These are phyloP conservation scores for Carcharodon carcharias DNA, from an alignment of 2,797 vertebrate genomes.

Conservation along the genomic window DNA sequence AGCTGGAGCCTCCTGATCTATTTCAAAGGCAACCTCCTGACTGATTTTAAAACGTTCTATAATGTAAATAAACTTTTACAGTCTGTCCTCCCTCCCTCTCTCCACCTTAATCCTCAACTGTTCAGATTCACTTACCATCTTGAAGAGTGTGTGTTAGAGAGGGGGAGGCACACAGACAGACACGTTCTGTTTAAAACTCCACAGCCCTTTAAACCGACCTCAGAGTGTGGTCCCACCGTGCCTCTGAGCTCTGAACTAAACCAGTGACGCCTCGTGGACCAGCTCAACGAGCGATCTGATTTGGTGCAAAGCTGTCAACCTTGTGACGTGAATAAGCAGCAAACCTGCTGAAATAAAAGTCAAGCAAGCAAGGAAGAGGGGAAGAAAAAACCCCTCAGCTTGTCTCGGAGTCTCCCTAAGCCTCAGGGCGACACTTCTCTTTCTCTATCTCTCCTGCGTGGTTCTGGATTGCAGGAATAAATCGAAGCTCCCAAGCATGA, in stretches of 20 bases:
- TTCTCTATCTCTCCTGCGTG: not conserved
- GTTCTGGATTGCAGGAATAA: not conserved
- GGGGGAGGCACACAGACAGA: not conserved
- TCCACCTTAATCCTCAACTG: not conserved
- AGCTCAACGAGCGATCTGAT: constrained; percentile 58
- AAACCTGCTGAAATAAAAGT: constrained; percentile 53
- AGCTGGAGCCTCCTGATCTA: not conserved
- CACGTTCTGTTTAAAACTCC: constrained; percentile 25
- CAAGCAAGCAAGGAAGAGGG: constrained; percentile 28
- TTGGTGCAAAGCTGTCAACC: constrained; percentile 62
- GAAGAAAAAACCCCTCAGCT: not conserved
- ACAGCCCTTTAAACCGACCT: constrained; percentile 31
- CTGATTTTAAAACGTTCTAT: not conserved
- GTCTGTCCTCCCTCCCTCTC: not conserved
- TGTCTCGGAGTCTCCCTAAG: too few relatives aligned
- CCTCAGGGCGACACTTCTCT: not conserved
- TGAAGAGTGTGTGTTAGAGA: not conserved
- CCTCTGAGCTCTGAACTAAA: constrained; percentile 51
- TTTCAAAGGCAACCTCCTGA: not conserved
- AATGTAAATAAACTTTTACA: not conserved
- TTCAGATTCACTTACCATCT: constrained; percentile 27
- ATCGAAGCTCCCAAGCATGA: not conserved
- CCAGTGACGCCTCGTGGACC: constrained; percentile 53
- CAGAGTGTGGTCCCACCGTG: not conserved
- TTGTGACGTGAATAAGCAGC: constrained; percentile 58